Evolutionary conservation across 2,797 vertebrate genomes (phyloP).

Genomic region (Thripadectes ignobilis): DNA sequence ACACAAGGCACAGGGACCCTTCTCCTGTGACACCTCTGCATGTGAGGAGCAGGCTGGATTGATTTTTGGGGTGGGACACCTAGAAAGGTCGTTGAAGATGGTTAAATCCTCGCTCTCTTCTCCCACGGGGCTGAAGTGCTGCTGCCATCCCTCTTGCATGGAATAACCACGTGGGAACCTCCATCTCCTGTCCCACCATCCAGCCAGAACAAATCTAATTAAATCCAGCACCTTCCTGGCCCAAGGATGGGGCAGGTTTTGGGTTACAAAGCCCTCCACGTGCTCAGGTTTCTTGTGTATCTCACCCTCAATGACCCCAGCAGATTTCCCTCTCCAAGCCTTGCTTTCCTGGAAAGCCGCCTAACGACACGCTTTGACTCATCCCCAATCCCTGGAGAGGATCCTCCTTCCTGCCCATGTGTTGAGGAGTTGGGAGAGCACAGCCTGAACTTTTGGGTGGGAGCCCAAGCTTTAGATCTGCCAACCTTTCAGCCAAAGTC

Average conservation of each 20-base stretch:
- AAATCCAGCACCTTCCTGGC: neutral
- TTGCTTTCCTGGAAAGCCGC: constrained; percentile 15
- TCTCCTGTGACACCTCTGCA: neutral
- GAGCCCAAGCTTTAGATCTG: neutral
- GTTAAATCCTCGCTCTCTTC: neutral
- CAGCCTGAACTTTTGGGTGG: neutral
- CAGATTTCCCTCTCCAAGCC: neutral
- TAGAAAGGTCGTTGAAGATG: rapidly evolving
- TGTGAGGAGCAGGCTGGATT: neutral
- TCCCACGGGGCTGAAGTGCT: rapidly evolving
- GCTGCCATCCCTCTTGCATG: neutral
- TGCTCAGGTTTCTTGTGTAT: neutral
- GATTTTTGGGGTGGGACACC: rapidly evolving
- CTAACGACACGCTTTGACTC: neutral
- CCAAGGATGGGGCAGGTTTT: neutral
- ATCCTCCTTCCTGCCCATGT: constrained; percentile 21
- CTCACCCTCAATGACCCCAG: neutral
- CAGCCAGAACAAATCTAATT: neutral
- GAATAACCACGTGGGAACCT: neutral
- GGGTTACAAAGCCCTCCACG: neutral
- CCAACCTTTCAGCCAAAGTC: neutral
- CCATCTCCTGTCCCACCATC: neutral
- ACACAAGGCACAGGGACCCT: neutral
- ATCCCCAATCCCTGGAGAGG: neutral
- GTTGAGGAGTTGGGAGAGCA: constrained; percentile 5